Conservation (phyloP, 2,113 vertebrate species). For the Charina bottae region DNA sequence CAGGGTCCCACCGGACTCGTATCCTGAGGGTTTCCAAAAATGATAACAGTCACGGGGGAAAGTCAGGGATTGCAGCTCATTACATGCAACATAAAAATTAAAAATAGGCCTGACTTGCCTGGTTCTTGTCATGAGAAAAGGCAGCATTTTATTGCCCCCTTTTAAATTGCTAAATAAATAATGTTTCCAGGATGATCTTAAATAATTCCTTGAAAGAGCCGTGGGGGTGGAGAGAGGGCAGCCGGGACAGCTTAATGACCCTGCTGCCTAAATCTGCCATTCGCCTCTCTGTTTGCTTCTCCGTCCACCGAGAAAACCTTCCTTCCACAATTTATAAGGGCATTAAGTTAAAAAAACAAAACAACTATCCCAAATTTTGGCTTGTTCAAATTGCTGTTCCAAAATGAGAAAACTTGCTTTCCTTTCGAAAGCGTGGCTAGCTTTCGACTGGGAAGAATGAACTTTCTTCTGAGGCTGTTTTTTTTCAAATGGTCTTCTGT, state of each 20-base stretch:
- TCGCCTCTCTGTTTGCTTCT: neutral
- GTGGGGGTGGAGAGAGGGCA: neutral
- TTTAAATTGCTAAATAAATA: conserved; percentile 66
- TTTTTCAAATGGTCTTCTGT: too few relatives aligned
- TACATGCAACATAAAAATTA: conserved; percentile 66
- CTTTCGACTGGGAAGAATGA: neutral
- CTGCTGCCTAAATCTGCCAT: conserved; percentile 15
- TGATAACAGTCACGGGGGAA: conserved; percentile 51
- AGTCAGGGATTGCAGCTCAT: conserved; percentile 41
- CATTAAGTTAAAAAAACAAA: too few relatives aligned
- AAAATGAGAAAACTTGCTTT: neutral
- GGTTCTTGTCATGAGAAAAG: conserved; percentile 60
- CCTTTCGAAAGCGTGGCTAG: neutral
- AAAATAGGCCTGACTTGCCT: conserved; percentile 55
- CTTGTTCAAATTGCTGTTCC: neutral
- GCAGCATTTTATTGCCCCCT: conserved; percentile 51
- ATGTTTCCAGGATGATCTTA: conserved; percentile 57
- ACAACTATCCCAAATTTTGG: neutral
- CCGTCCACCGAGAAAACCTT: too few relatives aligned
- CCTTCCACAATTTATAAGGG: neutral
- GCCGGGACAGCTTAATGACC: neutral
- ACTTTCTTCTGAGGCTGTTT: neutral
- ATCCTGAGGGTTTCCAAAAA: conserved; percentile 56
- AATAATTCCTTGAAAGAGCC: conserved; percentile 44
- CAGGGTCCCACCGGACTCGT: neutral